phyloP scores from a whole-genome alignment of 2,888 invertebrate species.

The Pristionchus mayeri region DNA sequence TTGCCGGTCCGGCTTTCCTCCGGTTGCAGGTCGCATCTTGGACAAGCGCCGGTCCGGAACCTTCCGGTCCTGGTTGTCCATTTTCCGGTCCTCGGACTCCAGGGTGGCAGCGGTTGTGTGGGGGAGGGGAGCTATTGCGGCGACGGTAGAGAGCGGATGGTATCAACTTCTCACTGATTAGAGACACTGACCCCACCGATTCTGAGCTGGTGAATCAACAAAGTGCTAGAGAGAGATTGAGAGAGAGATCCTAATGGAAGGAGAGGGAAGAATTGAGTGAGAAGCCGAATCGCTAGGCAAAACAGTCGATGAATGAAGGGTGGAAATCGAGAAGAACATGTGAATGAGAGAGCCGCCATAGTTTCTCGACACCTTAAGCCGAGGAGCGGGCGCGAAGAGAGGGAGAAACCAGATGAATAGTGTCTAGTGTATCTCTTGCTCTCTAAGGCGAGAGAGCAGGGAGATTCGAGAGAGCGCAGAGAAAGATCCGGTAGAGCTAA shows the following conservation, averaged over 20 bases:
- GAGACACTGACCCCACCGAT: neutral
- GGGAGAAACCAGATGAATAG: constrained; percentile 24
- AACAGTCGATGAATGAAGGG: neutral
- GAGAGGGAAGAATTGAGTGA: neutral
- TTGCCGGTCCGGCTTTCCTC: neutral
- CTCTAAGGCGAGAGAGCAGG: neutral
- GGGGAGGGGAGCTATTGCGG: no score
- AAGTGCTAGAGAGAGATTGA: neutral
- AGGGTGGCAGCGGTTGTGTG: neutral
- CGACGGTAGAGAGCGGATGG: neutral
- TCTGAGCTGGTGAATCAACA: constrained; percentile 39
- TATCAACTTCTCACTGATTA: constrained; percentile 40
- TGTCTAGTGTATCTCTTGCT: constrained; percentile 17
- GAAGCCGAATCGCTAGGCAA: neutral
- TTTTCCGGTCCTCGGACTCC: neutral
- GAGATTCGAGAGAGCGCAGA: constrained; percentile 12
- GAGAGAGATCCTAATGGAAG: neutral
- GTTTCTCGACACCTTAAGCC: neutral
- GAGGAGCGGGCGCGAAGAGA: neutral
- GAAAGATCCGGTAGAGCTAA: neutral
- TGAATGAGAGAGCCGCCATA: neutral
- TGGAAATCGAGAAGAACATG: neutral
- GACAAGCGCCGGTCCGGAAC: neutral
- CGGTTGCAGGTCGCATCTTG: neutral
- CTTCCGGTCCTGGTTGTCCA: neutral